Evolutionary conservation across 2,888 invertebrate genomes (phyloP).

Genomic region (Philhelius pedissequus): DNA sequence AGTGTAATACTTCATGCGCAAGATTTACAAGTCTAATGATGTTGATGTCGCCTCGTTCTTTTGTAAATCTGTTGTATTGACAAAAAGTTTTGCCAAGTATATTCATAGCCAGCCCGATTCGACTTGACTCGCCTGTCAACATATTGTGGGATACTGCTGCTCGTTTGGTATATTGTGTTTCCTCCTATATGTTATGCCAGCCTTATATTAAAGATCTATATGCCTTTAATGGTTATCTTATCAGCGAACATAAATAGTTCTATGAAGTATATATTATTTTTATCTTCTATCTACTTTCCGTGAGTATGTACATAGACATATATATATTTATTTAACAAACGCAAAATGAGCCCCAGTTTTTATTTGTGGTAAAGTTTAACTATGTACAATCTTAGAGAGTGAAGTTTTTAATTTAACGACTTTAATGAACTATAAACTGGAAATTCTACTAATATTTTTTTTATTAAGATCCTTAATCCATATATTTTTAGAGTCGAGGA

Average conservation of each 20-base stretch:
- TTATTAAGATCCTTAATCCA: too few relatives aligned
- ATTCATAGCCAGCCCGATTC: background rate
- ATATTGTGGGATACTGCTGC: background rate
- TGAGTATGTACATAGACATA: background rate
- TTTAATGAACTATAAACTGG: constrained; percentile 44
- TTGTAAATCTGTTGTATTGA: background rate
- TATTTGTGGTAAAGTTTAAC: background rate
- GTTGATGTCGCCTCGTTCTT: constrained; percentile 1
- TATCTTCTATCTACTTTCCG: background rate
- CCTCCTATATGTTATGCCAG: background rate
- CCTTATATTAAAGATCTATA: constrained; percentile 2
- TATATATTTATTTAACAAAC: background rate
- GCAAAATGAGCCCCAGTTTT: background rate
- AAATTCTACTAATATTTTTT: background rate
- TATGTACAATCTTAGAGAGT: background rate
- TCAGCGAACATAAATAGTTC: constrained; percentile 20
- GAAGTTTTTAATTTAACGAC: background rate
- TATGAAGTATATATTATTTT: background rate
- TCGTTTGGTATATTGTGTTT: constrained; percentile 21
- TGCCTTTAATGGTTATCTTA: background rate
- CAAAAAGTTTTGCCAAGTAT: constrained; percentile 1
- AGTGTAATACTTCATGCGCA: constrained; percentile 21
- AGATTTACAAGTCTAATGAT: constrained; percentile 39
- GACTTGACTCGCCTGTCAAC: constrained; percentile 2
- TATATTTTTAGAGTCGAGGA: background rate